These are phyloP conservation scores for Eumeta japonica DNA, from an alignment of 1,140 invertebrate species.

Conservation along the genomic window DNA sequence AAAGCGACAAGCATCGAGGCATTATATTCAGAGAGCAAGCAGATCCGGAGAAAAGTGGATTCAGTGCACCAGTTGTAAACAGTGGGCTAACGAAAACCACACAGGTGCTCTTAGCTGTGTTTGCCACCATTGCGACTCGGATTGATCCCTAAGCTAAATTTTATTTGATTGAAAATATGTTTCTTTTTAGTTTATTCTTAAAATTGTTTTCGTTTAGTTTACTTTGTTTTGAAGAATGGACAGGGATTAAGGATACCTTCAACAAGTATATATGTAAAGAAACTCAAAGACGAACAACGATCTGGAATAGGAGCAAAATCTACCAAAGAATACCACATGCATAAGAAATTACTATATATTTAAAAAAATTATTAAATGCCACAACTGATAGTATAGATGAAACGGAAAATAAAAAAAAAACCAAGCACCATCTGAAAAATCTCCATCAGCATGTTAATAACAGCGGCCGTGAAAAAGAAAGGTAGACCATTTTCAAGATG, in stretches of 20 bases:
- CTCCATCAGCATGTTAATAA: constrained; percentile 16
- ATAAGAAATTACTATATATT: constrained; percentile 13
- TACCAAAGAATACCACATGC: constrained; percentile 16
- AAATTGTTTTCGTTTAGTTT: no score
- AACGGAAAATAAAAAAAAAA: constrained; percentile 14
- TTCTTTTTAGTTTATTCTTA: no score
- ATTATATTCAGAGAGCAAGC: no score
- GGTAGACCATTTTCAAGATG: constrained; percentile 10
- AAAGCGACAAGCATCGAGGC: no score
- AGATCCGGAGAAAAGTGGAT: no score
- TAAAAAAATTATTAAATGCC: constrained; percentile 15
- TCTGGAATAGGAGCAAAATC: constrained; percentile 12
- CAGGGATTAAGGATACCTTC: constrained; percentile 12
- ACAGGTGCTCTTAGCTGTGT: no score
- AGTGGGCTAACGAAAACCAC: no score
- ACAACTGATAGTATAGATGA: constrained; percentile 12
- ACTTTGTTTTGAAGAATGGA: no score
- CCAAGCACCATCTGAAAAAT: constrained; percentile 15
- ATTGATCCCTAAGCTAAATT: no score
- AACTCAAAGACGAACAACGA: constrained; percentile 14
- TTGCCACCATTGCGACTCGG: no score
- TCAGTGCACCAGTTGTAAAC: no score
- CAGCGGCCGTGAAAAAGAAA: constrained; percentile 15
- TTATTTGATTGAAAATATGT: no score
- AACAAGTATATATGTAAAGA: constrained; percentile 13